Evolutionary conservation across 1,140 invertebrate genomes (phyloP).

Genomic region (Diabrotica virgifera): DNA sequence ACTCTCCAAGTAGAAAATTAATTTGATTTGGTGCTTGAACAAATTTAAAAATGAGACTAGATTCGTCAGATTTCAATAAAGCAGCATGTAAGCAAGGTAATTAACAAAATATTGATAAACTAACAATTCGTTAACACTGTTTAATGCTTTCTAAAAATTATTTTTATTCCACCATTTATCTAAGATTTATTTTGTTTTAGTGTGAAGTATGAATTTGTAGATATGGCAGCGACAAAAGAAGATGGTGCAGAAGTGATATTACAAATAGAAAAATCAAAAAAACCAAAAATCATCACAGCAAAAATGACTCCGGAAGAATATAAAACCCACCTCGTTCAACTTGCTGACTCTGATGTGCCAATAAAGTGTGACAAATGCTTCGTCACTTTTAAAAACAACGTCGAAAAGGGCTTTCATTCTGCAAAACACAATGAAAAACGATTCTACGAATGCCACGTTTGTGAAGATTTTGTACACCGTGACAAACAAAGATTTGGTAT

Average conservation of each 20-base stretch:
- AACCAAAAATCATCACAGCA: background rate
- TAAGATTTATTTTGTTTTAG: background rate
- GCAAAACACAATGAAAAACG: conserved; percentile 41
- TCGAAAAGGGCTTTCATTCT: conserved; percentile 38
- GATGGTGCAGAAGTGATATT: background rate
- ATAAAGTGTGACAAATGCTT: conserved; percentile 41
- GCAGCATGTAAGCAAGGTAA: too few species aligned
- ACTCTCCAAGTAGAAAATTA: too few species aligned
- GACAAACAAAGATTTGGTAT: conserved; percentile 48
- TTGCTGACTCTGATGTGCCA: conserved; percentile 42
- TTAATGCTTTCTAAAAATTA: too few species aligned
- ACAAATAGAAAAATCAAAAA: too few species aligned
- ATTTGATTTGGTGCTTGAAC: too few species aligned
- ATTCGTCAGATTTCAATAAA: too few species aligned
- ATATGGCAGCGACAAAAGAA: background rate
- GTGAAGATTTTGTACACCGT: conserved; percentile 44
- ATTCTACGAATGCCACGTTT: conserved; percentile 45
- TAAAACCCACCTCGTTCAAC: background rate
- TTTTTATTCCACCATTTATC: background rate
- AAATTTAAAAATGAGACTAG: too few species aligned
- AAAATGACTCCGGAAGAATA: background rate
- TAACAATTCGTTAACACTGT: too few species aligned
- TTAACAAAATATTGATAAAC: too few species aligned
- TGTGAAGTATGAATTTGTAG: background rate
- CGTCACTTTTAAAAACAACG: conserved; percentile 34